Conservation (phyloP, 2,888 invertebrate genomes). For the Drosophila peninsularis region DNA sequence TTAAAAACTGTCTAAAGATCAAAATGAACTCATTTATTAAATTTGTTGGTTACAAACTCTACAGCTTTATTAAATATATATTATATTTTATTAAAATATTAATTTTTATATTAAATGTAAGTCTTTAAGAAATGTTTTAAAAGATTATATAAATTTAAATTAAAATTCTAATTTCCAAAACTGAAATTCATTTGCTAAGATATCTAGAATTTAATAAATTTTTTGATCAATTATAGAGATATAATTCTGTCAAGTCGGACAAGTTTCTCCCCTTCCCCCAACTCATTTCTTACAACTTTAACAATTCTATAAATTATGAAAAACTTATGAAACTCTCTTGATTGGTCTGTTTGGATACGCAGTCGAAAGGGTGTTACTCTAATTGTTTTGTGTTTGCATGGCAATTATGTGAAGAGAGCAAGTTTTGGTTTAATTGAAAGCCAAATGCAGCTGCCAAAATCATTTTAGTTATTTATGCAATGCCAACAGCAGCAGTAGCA, state of each 20-base stretch:
- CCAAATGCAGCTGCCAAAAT: slow-evolving; percentile 60
- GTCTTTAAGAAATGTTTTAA: too few species aligned
- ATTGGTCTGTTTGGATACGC: slow-evolving; percentile 3
- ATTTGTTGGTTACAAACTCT: too few species aligned
- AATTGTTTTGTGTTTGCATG: slow-evolving; percentile 59
- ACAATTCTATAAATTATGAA: neutral
- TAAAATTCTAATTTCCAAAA: too few species aligned
- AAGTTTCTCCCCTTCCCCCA: neutral
- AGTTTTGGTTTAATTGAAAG: slow-evolving; percentile 59
- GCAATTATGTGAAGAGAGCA: slow-evolving; percentile 54
- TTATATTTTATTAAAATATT: too few species aligned
- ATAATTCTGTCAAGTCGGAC: neutral
- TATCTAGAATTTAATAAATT: neutral
- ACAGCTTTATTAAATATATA: too few species aligned
- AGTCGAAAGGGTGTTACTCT: slow-evolving; percentile 11
- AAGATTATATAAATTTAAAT: too few species aligned
- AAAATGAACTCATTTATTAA: too few species aligned
- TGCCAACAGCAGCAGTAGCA: slow-evolving; percentile 16
- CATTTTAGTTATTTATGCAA: slow-evolving; percentile 57
- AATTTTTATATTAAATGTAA: too few species aligned
- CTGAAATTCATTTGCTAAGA: neutral
- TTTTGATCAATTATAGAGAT: neutral
- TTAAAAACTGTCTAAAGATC: too few species aligned
- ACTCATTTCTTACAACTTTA: neutral
- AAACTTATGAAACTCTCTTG: neutral